phyloP scores from a whole-genome alignment of 2,888 invertebrate species.

The Drosophila anomelani region DNA sequence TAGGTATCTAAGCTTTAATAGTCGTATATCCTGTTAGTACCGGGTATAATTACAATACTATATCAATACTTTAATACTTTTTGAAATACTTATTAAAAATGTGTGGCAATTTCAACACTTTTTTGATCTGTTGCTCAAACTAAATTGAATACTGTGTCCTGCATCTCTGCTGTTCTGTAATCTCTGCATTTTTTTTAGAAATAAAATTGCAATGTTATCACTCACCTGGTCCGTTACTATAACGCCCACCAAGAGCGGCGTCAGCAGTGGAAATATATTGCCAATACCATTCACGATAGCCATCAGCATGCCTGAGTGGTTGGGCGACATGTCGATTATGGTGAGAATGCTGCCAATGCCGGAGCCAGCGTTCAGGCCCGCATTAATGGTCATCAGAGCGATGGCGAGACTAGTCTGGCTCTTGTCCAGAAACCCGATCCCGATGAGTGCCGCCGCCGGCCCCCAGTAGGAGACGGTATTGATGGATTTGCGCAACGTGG shows the following conservation, averaged over 20 bases:
- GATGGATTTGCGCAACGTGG: slow-evolving; percentile 68
- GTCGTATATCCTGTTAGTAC: no score
- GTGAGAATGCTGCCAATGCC: slow-evolving; percentile 85
- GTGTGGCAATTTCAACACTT: neutral
- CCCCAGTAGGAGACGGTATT: slow-evolving; percentile 83
- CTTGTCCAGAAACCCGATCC: slow-evolving; percentile 85
- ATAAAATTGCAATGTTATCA: neutral
- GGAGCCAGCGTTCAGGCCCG: slow-evolving; percentile 83
- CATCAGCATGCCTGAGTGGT: slow-evolving; percentile 88
- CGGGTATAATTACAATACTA: no score
- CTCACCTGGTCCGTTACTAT: slow-evolving; percentile 83
- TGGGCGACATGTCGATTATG: slow-evolving; percentile 88
- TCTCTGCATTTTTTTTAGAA: neutral
- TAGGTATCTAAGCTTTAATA: no score
- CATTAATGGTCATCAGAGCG: slow-evolving; percentile 86
- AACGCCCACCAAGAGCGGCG: slow-evolving; percentile 86
- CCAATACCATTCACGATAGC: slow-evolving; percentile 87
- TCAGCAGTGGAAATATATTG: slow-evolving; percentile 87
- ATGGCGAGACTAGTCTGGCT: slow-evolving; percentile 84
- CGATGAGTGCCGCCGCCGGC: slow-evolving; percentile 86
- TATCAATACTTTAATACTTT: no score
- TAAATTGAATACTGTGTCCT: neutral
- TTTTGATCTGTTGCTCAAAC: neutral
- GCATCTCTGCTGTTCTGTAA: neutral
- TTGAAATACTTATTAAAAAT: neutral